Evolutionary conservation across 2,888 invertebrate species (phyloP), one percentile per base, ranked within the genome.

Genomic region (Drosophila anomalata): DNA sequence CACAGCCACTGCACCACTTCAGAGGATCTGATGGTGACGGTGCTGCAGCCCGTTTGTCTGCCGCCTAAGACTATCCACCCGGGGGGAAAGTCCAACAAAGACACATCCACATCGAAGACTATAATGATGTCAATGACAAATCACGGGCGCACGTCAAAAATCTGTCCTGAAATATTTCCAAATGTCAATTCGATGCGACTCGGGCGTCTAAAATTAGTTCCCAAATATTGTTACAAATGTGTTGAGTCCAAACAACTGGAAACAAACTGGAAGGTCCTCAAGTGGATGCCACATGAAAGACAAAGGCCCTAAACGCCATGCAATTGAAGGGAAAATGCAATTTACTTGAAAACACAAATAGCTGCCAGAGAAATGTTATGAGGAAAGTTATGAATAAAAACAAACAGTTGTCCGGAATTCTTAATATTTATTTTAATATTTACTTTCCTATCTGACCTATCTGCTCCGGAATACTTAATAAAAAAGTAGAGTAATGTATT

Each of bases 111-210:
- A 17, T 17, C 9, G 33, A n/a, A n/a, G 51, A 61, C 78, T 84
- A 87, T 85, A 88, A 90, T 86, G 83, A 90, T 87, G 89, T 90
- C 90, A 90, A 90, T 90, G 90, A 90, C 90, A 90, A 90, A 90
- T 90, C 90, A 89, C 90, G 88, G 76, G 79, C 87, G 80, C 89
- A 90, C 89, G 90, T 90, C 90, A 90, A 90, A 90, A 90, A 88
- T 90, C 89, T 86, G 82, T 83, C 81, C 83, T 79, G 78, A 89
- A 88, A 90, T 90, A 90, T 90, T 89, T 84, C 86, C 81, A 17
- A 82, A 87, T 90, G 90, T 90, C 89, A 89, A 81, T 87, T 79
- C 73, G 78, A 61, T 67, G 60, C 60, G 78, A 70, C 50, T 65
- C 26, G 41, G 36, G 62, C 39, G 72, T 82, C 90, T 90, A 90